Evolutionary conservation across 37 sponge, comb jelly and placozoan species (phyloP).

Genomic region (Bolinopsis microptera): DNA sequence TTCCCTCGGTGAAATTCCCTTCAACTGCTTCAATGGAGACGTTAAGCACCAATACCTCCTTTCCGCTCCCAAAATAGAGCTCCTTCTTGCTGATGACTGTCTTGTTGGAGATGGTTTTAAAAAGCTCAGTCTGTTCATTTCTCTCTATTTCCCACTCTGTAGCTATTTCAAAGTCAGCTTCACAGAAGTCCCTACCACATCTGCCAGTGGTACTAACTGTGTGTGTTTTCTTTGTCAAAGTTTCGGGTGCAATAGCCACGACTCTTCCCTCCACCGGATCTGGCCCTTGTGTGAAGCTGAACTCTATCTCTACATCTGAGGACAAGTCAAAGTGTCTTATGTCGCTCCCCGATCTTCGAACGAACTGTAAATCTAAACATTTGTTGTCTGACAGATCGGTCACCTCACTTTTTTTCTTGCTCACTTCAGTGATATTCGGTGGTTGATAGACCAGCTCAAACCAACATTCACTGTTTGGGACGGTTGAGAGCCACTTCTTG

Average conservation of each 20-base stretch:
- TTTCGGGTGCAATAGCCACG: neutral
- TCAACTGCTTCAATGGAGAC: neutral
- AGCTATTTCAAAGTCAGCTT: neutral
- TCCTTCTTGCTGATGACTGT: neutral
- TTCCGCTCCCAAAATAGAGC: neutral
- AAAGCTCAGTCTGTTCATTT: neutral
- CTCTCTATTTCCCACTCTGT: neutral
- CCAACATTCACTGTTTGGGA: neutral
- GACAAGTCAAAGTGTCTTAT: constrained; percentile 11
- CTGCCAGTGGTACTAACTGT: neutral
- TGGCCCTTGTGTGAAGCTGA: neutral
- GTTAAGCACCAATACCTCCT: neutral
- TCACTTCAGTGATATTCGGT: neutral
- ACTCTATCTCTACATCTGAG: neutral
- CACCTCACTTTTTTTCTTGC: neutral
- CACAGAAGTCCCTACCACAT: neutral
- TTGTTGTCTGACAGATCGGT: neutral
- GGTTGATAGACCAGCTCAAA: neutral
- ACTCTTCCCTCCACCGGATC: neutral
- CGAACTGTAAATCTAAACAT: neutral
- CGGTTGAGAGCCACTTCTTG: neutral
- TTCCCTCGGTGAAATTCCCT: neutral
- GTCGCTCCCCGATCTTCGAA: neutral
- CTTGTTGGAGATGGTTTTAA: neutral
- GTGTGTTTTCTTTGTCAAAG: neutral